Conservation (phyloP, 92 coral and sea anemone species). For the Epizoanthus ramosus region DNA sequence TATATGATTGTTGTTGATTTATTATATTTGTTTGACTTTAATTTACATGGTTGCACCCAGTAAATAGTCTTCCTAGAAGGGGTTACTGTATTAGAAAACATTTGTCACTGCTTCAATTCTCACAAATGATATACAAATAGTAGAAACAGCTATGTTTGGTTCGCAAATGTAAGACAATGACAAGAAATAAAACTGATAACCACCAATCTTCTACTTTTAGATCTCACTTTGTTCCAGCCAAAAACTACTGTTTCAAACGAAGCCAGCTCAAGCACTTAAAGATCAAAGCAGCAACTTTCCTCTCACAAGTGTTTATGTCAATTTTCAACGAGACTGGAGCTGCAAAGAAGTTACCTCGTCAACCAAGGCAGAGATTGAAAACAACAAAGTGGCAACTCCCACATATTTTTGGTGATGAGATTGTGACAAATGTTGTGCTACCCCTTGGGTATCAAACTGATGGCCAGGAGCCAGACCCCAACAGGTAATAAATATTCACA, state of each 20-base stretch:
- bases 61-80: too few species aligned
- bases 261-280: conserved; percentile 18
- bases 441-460: conserved; percentile 31
- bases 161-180: too few species aligned
- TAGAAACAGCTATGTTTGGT: too few species aligned
- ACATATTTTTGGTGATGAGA: conserved; percentile 24
- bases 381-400: conserved; percentile 35
- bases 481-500: conserved; percentile 3
- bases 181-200: neutral
- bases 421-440: conserved; percentile 25
- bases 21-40: too few species aligned
- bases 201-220: neutral
- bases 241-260: conserved; percentile 18
- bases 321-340: conserved; percentile 13
- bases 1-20: too few species aligned
- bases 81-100: too few species aligned
- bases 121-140: too few species aligned
- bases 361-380: conserved; percentile 28
- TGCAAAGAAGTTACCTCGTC: conserved; percentile 34
- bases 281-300: conserved; percentile 31
- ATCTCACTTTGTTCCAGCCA: conserved; percentile 40
- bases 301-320: neutral
- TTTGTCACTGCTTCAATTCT: too few species aligned
- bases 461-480: conserved; percentile 20
- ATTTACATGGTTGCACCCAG: too few species aligned